Evolutionary conservation across 1,140 invertebrate genomes (phyloP).

Genomic region (Anagrus nilaparvatae): DNA sequence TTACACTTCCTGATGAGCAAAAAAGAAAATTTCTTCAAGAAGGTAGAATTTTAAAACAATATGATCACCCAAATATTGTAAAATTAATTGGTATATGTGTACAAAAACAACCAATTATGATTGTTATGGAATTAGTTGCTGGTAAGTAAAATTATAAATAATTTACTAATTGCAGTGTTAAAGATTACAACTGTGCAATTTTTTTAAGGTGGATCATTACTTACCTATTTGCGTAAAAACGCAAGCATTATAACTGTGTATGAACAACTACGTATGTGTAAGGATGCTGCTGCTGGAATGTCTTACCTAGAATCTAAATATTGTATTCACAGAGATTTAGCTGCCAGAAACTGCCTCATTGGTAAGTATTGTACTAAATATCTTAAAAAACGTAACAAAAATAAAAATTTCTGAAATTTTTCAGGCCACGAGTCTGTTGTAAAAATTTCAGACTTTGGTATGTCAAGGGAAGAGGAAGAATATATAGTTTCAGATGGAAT

Average conservation of each 20-base stretch:
- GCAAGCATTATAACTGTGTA: conserved; percentile 54
- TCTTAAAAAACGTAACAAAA: background rate
- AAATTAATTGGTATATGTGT: conserved; percentile 96
- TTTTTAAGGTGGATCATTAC: conserved; percentile 73
- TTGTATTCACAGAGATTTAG: conserved; percentile 93
- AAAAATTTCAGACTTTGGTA: conserved; percentile 97
- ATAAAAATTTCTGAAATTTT: conserved; percentile 14
- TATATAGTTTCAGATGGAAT: conserved; percentile 95
- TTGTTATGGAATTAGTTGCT: conserved; percentile 95
- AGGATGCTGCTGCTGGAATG: conserved; percentile 91
- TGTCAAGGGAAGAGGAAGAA: conserved; percentile 95
- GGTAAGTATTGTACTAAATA: conserved; percentile 41
- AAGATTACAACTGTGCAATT: conserved; percentile 2
- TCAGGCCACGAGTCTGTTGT: conserved; percentile 70
- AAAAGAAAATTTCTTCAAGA: conserved; percentile 94
- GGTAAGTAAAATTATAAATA: conserved; percentile 43
- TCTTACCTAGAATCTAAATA: conserved; percentile 91
- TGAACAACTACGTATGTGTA: conserved; percentile 80
- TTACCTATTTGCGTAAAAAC: conserved; percentile 78
- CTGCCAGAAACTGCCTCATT: conserved; percentile 88
- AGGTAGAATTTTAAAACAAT: conserved; percentile 90
- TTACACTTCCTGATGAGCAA: conserved; percentile 88
- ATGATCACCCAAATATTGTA: conserved; percentile 93
- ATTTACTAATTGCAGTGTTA: conserved; percentile 4
- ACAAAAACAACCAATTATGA: conserved; percentile 97